phyloP scores from a whole-genome alignment of 1,140 invertebrate species.

The Chionoecetes opilio region DNA sequence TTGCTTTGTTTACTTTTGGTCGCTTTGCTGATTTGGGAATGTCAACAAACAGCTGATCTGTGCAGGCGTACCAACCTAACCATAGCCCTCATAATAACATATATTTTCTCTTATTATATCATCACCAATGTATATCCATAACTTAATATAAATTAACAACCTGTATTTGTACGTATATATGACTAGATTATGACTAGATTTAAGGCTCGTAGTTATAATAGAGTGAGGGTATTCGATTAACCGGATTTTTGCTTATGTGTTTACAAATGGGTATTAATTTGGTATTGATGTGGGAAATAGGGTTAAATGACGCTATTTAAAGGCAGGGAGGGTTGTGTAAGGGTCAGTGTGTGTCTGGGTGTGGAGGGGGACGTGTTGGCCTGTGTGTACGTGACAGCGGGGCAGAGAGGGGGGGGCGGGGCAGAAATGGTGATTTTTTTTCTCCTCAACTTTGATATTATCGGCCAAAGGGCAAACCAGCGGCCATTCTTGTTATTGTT shows the following conservation, averaged over 20 bases:
- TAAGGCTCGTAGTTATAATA: background rate
- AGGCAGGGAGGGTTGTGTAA: too few relatives aligned
- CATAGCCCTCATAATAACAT: background rate
- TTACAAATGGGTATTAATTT: background rate
- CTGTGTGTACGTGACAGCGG: background rate
- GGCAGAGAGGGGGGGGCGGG: background rate
- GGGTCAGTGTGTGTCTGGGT: too few relatives aligned
- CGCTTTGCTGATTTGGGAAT: background rate
- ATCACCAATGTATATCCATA: background rate
- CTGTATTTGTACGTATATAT: background rate
- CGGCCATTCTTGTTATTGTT: background rate
- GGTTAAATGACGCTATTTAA: too few relatives aligned
- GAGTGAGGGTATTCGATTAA: background rate
- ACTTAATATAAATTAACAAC: background rate
- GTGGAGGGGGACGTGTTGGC: too few relatives aligned
- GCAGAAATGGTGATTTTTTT: background rate
- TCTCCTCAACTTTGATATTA: background rate
- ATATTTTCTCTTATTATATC: background rate
- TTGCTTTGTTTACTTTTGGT: background rate
- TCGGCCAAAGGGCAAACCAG: background rate
- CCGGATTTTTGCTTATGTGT: background rate
- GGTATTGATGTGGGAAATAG: too few relatives aligned
- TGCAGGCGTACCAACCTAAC: background rate
- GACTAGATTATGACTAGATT: background rate
- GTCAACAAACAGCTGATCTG: background rate